Evolutionary conservation across 2,797 vertebrate genomes (phyloP), one percentile per base, ranked within the genome.

Genomic region (Naso thynnoides): DNA sequence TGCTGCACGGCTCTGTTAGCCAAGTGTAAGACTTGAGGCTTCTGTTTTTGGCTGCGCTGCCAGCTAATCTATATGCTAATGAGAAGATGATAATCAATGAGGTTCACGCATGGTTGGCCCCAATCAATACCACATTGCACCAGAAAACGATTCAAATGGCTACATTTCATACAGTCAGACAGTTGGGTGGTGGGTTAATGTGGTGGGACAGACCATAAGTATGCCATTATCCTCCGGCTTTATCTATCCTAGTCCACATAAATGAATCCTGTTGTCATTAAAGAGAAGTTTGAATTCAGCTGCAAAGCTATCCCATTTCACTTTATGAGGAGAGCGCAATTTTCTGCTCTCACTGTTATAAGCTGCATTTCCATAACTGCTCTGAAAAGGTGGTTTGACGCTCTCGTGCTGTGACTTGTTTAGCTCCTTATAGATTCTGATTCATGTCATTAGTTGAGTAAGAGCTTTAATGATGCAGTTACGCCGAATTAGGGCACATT

Each of bases 31-130:
- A 83, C 81, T 80, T 27, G 0, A 61, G 73, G 80, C 71, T 80
- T 62, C 73, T 31, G 26, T 86, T 79, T 76, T 72, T 75, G 82
- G 80, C 82, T 82, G 73, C 73, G 29, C 76, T 45, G 81, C 88
- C 84, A 92, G 93, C 93, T 94, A 94, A 95, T 95, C 93, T 95
- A 95, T 94, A 95, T 95, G 94, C 93, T 94, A 95, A 95, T 95
- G 91, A 88, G 90, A 70, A 91, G 93, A 93, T 93, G 49, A 92
- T 93, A 95, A 95, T 95, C 94, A 94, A 94, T 95, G 92, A 81
- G 81, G 79, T 79, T 86, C 86, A 85, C 56, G 88, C 90, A 89
- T 85, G 91, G 81, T 81, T 91, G 88, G 78, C 83, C 90, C 83
- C 91, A 93, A 94, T 95, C 94, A 94, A 95, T 94, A 93, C 82